These are phyloP conservation scores for Brenthis ino DNA, from an alignment of 2,888 invertebrate genomes.

Conservation along the genomic window DNA sequence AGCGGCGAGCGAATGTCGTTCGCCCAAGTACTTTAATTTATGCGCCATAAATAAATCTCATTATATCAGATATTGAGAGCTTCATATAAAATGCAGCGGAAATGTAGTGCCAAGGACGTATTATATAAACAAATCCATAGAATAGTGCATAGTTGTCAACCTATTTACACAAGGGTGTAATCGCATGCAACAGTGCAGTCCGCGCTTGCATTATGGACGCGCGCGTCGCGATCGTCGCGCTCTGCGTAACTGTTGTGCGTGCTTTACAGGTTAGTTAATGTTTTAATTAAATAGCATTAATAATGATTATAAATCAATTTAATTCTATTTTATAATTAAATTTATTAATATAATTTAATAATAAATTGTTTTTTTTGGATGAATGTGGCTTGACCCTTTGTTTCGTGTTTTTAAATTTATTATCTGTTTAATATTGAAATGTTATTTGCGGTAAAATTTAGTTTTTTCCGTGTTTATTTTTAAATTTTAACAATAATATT, in stretches of 20 bases:
- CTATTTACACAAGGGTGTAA: neutral
- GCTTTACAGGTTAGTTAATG: conserved; percentile 39
- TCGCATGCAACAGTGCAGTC: conserved; percentile 38
- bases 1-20: too few species aligned
- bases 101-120: neutral
- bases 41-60: too few species aligned
- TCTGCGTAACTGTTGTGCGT: conserved; percentile 36
- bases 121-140: neutral
- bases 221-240: conserved; percentile 41
- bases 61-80: neutral
- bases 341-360: neutral
- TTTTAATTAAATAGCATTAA: neutral
- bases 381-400: too few species aligned
- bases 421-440: too few species aligned
- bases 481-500: too few species aligned
- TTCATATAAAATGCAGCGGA: neutral
- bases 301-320: neutral
- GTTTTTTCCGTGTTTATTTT: too few species aligned
- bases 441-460: too few species aligned
- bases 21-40: too few species aligned
- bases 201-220: conserved; percentile 42
- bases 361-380: neutral
- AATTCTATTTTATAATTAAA: neutral
- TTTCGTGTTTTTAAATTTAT: too few species aligned
- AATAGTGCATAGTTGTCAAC: neutral